Evolutionary conservation across 2,797 vertebrate genomes (phyloP).

Genomic region (Apodemus agrarius): DNA sequence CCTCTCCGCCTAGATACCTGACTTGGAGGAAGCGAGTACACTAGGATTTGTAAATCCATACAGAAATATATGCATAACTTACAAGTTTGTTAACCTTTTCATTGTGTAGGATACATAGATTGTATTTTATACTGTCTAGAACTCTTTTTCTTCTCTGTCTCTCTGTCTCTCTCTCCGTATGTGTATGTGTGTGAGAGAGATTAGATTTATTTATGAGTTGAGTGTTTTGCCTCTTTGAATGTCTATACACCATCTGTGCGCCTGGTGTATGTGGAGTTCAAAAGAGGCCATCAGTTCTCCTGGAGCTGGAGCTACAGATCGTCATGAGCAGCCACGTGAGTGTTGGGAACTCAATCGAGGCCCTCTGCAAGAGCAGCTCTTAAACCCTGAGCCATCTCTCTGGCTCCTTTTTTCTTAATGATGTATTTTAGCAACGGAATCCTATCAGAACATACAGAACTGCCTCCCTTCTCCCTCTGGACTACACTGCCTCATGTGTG

Average conservation of each 20-base stretch:
- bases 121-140: neutral
- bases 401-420: neutral
- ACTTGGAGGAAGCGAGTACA: neutral
- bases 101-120: neutral
- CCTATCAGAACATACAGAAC: neutral
- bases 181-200: neutral
- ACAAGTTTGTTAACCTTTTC: neutral
- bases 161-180: too few relatives aligned
- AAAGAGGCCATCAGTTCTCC: too few relatives aligned
- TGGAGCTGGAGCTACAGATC: neutral
- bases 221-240: neutral
- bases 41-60: neutral
- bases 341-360: neutral
- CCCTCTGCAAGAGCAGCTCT: neutral
- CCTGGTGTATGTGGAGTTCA: neutral
- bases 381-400: neutral
- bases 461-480: neutral
- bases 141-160: too few relatives aligned
- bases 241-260: neutral
- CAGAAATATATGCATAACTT: neutral
- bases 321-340: neutral
- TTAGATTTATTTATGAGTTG: neutral
- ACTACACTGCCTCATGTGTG: neutral
- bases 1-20: neutral
- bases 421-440: neutral